Base-by-base conservation (phyloP, 2,888 invertebrate genomes). In the Pterostichus madidus region DNA sequence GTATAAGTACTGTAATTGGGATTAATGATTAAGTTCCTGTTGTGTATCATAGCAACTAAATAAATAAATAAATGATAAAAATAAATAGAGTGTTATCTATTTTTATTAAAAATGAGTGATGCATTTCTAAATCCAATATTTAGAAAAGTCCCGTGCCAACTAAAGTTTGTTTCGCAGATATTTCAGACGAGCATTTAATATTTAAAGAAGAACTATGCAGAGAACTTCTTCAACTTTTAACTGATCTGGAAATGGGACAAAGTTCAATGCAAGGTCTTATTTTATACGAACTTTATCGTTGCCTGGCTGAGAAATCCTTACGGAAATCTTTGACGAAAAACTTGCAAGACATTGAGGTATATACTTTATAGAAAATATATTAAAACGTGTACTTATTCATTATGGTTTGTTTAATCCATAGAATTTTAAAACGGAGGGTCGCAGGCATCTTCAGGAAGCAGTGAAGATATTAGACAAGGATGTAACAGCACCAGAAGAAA, bases 171-270 rank as follows among this genome's bases (percentile, higher is more conserved):
- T 85, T 87, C 88, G 2, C 89, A 94, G 94, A 93, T 89, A 90
- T 94, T 86, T 90, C 92, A 86, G 91, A 92, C 85, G 90, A 91
- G 56, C 91, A 92, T 81, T 89, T 94, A 86, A 87, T 89, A 84
- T 87, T 92, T 87, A 94, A 94, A 89, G 92, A 92, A 89, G 89
- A 88, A 86, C 92, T 93, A 85, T 94, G 94, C 89, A 90, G 91
- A 84, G 93, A 93, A 88, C 90, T 93, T 86, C 89, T 94, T 87
- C 88, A 90, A 85, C 89, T 93, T 85, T 87, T 93, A 87, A 91
- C 92, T 87, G 90, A 90, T 87, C 90, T 95, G 88, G 90, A 91
- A 87, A 91, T 91, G 88, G 94, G 94, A 11, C 85, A 86, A 77
- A 88, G 87, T 84, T 89, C 88, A 86, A 86, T 89, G 85, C 85